Evolutionary conservation across 2,797 vertebrate genomes (phyloP).

Genomic region (Taenioides sp.): DNA sequence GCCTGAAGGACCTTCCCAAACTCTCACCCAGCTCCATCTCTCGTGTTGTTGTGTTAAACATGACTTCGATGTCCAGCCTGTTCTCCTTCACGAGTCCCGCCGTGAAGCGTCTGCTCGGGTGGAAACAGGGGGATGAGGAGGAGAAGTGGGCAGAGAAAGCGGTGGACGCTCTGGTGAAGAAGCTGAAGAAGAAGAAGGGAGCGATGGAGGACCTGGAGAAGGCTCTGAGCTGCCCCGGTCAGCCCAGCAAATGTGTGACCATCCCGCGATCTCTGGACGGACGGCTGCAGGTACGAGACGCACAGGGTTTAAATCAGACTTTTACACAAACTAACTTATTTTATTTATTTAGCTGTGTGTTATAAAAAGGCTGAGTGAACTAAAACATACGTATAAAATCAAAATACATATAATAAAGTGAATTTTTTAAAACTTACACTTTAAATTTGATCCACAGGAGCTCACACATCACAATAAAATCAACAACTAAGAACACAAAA

Average conservation of each 20-base stretch:
- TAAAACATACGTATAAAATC: no score
- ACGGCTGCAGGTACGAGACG: slow-evolving; percentile 77
- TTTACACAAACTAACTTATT: no score
- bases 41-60: slow-evolving; percentile 41
- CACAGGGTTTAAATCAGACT: no score
- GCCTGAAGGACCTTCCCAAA: no score
- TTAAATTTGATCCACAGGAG: no score
- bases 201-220: slow-evolving; percentile 94
- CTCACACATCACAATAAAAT: no score
- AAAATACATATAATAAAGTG: no score
- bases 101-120: slow-evolving; percentile 92
- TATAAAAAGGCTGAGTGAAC: no score
- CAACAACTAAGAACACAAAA: no score
- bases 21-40: no score
- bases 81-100: slow-evolving; percentile 98
- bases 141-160: slow-evolving; percentile 98
- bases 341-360: no score
- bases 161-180: slow-evolving; percentile 91
- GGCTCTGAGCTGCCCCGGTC: slow-evolving; percentile 90
- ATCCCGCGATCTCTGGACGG: slow-evolving; percentile 95
- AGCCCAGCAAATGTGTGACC: slow-evolving; percentile 94
- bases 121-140: slow-evolving; percentile 97
- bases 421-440: no score
- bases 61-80: slow-evolving; percentile 99
- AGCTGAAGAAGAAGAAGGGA: slow-evolving; percentile 94